phyloP scores from a whole-genome alignment of 2,113 vertebrate genomes.

The Phoxinus phoxinus region DNA sequence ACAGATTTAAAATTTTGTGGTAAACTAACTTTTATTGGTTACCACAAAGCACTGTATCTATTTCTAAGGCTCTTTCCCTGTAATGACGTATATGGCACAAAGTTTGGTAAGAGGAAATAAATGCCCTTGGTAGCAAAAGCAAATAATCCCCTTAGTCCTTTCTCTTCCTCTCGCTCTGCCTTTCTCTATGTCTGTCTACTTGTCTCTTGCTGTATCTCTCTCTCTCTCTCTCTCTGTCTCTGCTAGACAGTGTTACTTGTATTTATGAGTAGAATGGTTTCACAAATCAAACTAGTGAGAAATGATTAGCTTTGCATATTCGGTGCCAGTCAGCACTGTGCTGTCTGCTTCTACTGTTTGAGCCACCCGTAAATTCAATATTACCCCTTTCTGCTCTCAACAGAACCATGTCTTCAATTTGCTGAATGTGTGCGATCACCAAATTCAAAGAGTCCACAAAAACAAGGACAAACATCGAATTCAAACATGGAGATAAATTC shows the following conservation, averaged over 20 bases:
- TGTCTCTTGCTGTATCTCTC: background rate
- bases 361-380: slow-evolving; percentile 39
- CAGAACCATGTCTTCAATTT: background rate
- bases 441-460: slow-evolving; percentile 8
- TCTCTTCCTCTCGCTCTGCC: background rate
- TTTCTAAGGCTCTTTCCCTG: background rate
- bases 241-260: slow-evolving; percentile 66
- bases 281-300: slow-evolving; percentile 63
- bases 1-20: too few relatives aligned
- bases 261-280: slow-evolving; percentile 65
- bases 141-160: slow-evolving; percentile 1
- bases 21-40: background rate
- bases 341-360: background rate
- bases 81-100: background rate
- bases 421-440: slow-evolving; percentile 11
- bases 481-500: background rate
- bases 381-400: background rate
- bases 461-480: background rate
- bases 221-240: background rate
- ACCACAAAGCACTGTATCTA: background rate
- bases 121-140: slow-evolving; percentile 5
- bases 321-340: slow-evolving; percentile 54
- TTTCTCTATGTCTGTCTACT: slow-evolving; percentile 5
- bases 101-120: background rate
- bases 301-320: slow-evolving; percentile 63